Base-by-base conservation (phyloP, 2,888 invertebrate species). In the Erebia ligea region DNA sequence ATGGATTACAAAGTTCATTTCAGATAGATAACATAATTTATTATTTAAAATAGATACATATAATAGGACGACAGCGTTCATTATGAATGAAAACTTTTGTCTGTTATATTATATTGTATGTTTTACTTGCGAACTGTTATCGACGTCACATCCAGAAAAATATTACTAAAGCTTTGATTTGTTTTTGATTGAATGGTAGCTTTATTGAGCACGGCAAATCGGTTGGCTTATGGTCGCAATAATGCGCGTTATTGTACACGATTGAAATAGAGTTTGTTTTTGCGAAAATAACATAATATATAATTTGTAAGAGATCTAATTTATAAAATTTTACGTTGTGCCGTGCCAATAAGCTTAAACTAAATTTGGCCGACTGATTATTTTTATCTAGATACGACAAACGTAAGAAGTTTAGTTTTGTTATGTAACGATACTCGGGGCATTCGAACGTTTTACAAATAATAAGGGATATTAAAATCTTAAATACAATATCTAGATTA, bases 101-200 rank as follows among this genome's bases (percentile, higher is more conserved):
- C 72, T 56, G 67, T 57, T 58, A 59, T 59, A 72, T 70, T 67
- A 74, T 72, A n/a, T n/a, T n/a, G 72, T 73, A 70, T 70, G 65
- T 64, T 69, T 70, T 62, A 58, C 50, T 62, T 67, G 56, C 69
- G 73, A 74, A 74, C 74, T 82, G 80, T 81, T 78, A 80, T 82
- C 76, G 75, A 81, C 76, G 84, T 82, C 80, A 84, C 83, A 82
- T 84, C 80, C 78, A 77, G 78, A 79, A 80, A 81, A 80, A 73
- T 68, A 74, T 75, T 75, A 79, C 72, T 90, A 91, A 92, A 92
- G 92, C 92, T 93, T 92, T 92, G 92, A 92, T 93, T 92, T 92
- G 87, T 85, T 86, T 87, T 85, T 88, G 91, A 89, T 89, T 87
- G 87, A 84, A 87, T 85, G 89, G 86, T 86, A 87, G 88, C 86